These are phyloP conservation scores for Drosophila azteca DNA, from an alignment of 1,140 invertebrate species.

Conservation along the genomic window DNA sequence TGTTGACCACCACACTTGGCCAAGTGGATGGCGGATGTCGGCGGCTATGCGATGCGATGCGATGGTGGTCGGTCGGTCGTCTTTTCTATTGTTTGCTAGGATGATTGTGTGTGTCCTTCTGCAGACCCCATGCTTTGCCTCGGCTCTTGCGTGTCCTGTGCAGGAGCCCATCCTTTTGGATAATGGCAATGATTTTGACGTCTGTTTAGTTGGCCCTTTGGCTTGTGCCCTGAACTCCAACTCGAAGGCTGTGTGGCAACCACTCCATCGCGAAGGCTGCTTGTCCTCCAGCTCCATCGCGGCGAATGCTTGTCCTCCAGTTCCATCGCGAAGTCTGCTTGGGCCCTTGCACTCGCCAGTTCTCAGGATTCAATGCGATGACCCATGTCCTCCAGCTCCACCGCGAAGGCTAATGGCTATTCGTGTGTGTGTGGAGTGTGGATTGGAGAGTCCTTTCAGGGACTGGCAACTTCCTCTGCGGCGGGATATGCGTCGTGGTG, in stretches of 20 bases:
- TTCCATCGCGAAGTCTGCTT: no score
- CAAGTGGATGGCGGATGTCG: slow-evolving; percentile 8
- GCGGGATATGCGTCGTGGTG: slow-evolving; percentile 32
- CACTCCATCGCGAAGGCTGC: no score
- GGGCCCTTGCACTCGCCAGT: no score
- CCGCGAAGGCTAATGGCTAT: slow-evolving; percentile 61
- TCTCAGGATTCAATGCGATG: no score
- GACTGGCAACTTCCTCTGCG: slow-evolving; percentile 18
- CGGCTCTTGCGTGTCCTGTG: slow-evolving; percentile 3
- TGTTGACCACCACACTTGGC: slow-evolving; percentile 60
- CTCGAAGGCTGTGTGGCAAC: no score
- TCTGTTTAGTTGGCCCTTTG: slow-evolving; percentile 70
- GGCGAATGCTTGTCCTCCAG: no score
- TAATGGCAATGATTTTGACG: slow-evolving; percentile 77
- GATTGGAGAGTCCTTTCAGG: neutral
- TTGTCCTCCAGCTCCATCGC: neutral
- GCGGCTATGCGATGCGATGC: slow-evolving; percentile 5
- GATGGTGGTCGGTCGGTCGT: slow-evolving; percentile 22
- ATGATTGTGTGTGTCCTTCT: slow-evolving; percentile 3
- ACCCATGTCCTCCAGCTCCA: neutral
- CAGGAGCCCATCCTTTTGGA: slow-evolving; percentile 40
- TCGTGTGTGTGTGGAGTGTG: slow-evolving; percentile 14
- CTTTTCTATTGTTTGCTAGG: slow-evolving; percentile 60
- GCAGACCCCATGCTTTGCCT: neutral
- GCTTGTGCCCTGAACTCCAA: neutral